phyloP scores from a whole-genome alignment of 2,888 invertebrate species.

The Eumerus sabulonum region DNA sequence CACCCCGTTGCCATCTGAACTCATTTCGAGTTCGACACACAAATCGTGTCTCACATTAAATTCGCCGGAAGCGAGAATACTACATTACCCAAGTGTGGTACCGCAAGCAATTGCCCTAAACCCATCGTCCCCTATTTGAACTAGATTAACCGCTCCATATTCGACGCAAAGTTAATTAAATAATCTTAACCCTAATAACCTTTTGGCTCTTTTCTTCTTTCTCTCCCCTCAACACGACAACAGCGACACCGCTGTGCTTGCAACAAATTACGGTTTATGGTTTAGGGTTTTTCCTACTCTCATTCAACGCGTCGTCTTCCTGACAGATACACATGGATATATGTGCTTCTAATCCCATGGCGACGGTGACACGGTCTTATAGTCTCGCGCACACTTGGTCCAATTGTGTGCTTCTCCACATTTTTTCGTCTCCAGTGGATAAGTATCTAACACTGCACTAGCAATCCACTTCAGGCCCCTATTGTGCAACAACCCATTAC shows the following conservation, averaged over 20 bases:
- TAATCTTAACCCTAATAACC: slow-evolving; percentile 59
- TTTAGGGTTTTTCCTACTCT: not conserved
- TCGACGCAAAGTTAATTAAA: slow-evolving; percentile 51
- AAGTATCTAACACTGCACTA: slow-evolving; percentile 30
- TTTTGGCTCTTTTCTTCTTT: not conserved
- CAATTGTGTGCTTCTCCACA: slow-evolving; percentile 18
- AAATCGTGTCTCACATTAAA: too few species aligned
- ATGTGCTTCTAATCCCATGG: slow-evolving; percentile 33
- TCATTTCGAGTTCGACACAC: too few species aligned
- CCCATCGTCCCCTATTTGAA: not conserved
- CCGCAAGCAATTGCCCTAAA: not conserved
- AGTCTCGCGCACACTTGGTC: slow-evolving; percentile 55
- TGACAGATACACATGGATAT: not conserved
- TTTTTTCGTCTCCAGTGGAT: slow-evolving; percentile 18
- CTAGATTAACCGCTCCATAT: slow-evolving; percentile 27
- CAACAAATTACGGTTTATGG: slow-evolving; percentile 7
- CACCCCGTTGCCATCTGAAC: too few species aligned
- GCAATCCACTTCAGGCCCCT: slow-evolving; percentile 30
- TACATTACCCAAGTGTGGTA: too few species aligned
- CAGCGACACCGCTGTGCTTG: slow-evolving; percentile 38
- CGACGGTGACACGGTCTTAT: slow-evolving; percentile 29
- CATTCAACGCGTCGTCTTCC: not conserved
- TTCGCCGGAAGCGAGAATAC: not conserved
- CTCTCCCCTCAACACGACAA: too few species aligned
- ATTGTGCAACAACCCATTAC: slow-evolving; percentile 45